Conservation (phyloP, 2,888 invertebrate genomes). For the Coenonympha glycerion region DNA sequence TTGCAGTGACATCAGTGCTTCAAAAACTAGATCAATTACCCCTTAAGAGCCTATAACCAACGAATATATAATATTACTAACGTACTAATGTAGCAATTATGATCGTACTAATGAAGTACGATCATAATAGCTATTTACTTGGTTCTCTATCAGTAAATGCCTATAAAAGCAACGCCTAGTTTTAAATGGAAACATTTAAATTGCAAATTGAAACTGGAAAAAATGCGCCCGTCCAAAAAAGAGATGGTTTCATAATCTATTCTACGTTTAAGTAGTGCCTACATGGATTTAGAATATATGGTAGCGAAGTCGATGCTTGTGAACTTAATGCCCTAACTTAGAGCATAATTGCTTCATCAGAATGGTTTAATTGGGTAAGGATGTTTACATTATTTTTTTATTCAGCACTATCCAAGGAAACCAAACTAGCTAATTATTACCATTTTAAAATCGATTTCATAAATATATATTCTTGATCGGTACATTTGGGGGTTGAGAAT, state of each 20-base stretch:
- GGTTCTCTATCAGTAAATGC: conserved; percentile 2
- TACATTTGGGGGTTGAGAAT: too few relatives aligned
- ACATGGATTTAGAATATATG: neutral
- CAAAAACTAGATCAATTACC: conserved; percentile 8
- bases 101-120: too few relatives aligned
- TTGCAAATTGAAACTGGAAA: neutral
- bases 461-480: too few relatives aligned
- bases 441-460: too few relatives aligned
- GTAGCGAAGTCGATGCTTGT: neutral
- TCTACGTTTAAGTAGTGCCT: neutral
- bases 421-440: too few relatives aligned
- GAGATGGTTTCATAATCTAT: neutral
- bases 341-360: neutral
- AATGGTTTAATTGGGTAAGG: neutral
- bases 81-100: too few relatives aligned
- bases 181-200: neutral
- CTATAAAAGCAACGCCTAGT: too few relatives aligned
- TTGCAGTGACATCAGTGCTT: neutral
- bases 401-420: too few relatives aligned
- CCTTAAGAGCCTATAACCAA: too few relatives aligned
- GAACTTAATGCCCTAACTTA: neutral
- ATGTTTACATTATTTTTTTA: too few relatives aligned
- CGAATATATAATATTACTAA: too few relatives aligned
- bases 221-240: neutral
- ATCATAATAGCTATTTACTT: neutral